Base-by-base conservation (phyloP, 2,113 vertebrate species). In the Peromyscus leucopus region DNA sequence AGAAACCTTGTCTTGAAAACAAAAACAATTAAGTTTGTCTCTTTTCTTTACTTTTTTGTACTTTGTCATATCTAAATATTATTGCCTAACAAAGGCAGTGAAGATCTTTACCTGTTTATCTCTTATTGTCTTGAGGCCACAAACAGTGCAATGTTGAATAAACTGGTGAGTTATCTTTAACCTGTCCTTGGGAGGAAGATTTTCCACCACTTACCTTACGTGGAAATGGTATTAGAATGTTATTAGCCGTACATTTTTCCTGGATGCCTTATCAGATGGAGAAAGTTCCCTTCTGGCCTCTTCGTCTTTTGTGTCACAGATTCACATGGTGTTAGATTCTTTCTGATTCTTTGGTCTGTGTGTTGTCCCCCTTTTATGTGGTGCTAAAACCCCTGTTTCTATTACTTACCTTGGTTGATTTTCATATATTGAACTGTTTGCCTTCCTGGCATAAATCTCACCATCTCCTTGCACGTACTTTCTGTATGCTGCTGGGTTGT, bases 341-440 rank as follows among this genome's bases (percentile, higher is more conserved):
- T 9, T 80, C 61, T 90, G 67, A n/a, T 90, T 36, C 51, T n/a
- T 78, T 89, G 80, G 31, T 95, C 19, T 78, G 2, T 90, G 31
- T 89, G 84, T 75, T 59, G 0, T 74, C 90, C 72, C 75, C 12
- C n/a, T 61, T 26, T 59, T 59, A 26, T 57, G 33, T 71, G 22
- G 46, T 22, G 21, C 8, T 39, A 26, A 22, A 22, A 17, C 48
- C 61, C 6, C 48, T 72, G 31, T 57, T 84, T 89, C 15, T 93
- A 9, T 65, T 76, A 91, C 80, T 95, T 88, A 36, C 36, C 63
- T 86, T 71, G 57, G 55, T 71, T 94, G 57, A 59, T 74, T 97
- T 96, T 95, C 24, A 65, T 48, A 76, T 89, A 31, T 89, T 92
- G 31, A 85, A 57, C 11, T 24, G 57, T 83, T 13, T n/a, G 71